Conservation (phyloP, 2,797 vertebrate species). For the Martes flavigula region DNA sequence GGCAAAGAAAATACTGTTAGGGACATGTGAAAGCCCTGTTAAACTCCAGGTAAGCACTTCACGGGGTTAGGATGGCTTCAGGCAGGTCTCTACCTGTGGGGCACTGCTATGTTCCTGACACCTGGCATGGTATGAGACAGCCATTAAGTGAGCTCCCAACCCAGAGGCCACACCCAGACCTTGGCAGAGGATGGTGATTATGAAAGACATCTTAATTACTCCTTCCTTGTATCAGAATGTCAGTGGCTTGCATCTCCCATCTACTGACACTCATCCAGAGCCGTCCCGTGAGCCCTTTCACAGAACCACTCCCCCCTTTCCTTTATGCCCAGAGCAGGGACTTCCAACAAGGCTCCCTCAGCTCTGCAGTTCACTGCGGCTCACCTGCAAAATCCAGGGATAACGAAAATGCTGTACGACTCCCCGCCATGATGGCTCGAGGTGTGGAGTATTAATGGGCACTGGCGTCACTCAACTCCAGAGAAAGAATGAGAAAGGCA, state of each 20-base stretch:
- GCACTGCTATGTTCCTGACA: constrained; percentile 9
- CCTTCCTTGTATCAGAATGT: constrained; percentile 69
- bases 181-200: constrained; percentile 64
- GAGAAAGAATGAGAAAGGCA: constrained; percentile 40
- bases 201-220: constrained; percentile 74
- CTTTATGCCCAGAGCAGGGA: constrained; percentile 73
- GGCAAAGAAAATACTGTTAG: constrained; percentile 5
- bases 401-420: constrained; percentile 40
- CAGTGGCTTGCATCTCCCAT: constrained; percentile 76
- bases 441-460: constrained; percentile 53
- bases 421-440: constrained; percentile 22
- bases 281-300: constrained; percentile 75
- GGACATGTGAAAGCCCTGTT: not conserved
- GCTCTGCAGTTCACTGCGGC: constrained; percentile 41
- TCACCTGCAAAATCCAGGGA: constrained; percentile 52
- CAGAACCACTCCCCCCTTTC: constrained; percentile 74
- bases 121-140: constrained; percentile 57
- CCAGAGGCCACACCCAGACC: constrained; percentile 50
- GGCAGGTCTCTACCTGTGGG: constrained; percentile 32
- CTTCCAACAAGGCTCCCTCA: constrained; percentile 77
- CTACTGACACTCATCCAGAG: constrained; percentile 75
- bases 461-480: not conserved
- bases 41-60: constrained; percentile 38
- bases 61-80: not conserved
- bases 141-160: constrained; percentile 40